Conservation (phyloP, 1,140 invertebrate genomes). For the Apis laboriosa region DNA sequence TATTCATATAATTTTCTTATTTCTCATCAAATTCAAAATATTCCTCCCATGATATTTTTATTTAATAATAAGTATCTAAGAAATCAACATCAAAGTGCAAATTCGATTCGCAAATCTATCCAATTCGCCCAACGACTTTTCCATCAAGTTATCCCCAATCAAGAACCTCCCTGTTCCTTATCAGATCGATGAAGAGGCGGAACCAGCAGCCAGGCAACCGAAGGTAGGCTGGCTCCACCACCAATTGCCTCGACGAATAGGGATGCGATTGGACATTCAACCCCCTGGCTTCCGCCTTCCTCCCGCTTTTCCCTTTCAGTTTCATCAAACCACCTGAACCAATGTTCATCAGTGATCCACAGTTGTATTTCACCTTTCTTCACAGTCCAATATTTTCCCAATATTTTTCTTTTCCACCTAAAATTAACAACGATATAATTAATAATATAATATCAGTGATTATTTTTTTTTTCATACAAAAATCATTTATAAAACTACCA, state of each 20-base stretch:
- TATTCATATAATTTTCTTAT: background rate
- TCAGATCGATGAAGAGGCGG: slow-evolving; percentile 78
- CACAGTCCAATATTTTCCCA: background rate
- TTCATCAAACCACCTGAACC: slow-evolving; percentile 41
- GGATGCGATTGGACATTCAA: slow-evolving; percentile 54
- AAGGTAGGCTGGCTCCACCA: slow-evolving; percentile 52
- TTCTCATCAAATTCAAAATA: background rate
- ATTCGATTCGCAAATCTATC: slow-evolving; percentile 2
- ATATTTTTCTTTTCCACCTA: too few relatives aligned
- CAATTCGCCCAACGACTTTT: background rate
- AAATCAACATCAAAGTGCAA: background rate
- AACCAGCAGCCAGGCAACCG: slow-evolving; percentile 70
- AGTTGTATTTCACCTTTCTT: background rate
- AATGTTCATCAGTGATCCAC: slow-evolving; percentile 17
- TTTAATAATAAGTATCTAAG: background rate
- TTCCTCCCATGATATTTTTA: background rate
- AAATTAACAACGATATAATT: background rate
- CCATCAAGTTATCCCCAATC: background rate
- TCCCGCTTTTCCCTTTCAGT: slow-evolving; percentile 53
- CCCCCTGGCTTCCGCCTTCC: slow-evolving; percentile 61
- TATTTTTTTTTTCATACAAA: background rate
- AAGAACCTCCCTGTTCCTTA: slow-evolving; percentile 52
- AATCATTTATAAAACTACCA: background rate
- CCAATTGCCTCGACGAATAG: slow-evolving; percentile 68
- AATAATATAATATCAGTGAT: background rate